A percentile compares a stretch with the other conserved stretches of the same genome.
phyloP scores from a whole-genome alignment of 2,797 vertebrate species.

The Melanotaenia trifasciata region DNA sequence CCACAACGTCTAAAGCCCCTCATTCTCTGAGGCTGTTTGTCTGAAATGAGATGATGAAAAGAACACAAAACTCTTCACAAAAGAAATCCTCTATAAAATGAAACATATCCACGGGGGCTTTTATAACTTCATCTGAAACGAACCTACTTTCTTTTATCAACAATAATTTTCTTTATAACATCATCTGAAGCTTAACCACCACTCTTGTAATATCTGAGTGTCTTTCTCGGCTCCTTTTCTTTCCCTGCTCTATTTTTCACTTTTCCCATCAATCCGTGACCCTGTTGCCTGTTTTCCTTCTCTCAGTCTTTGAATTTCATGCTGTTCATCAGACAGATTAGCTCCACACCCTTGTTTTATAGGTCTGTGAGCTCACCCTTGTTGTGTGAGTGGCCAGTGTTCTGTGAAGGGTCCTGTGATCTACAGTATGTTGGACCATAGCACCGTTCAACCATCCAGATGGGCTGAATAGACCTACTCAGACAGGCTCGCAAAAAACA shows the following conservation, averaged over 20 bases:
- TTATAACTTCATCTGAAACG: constrained; percentile 46
- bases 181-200: constrained; percentile 39
- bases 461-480: constrained; percentile 37
- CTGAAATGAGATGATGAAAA: constrained; percentile 52
- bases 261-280: constrained; percentile 27
- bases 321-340: constrained; percentile 58
- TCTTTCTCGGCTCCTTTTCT: constrained; percentile 26
- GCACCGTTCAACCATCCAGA: constrained; percentile 18
- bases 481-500: constrained; percentile 52
- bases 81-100: constrained; percentile 66
- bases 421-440: constrained; percentile 45
- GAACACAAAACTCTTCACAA: constrained; percentile 55
- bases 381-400: constrained; percentile 54
- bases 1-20: constrained; percentile 46
- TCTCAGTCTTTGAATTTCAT: constrained; percentile 36
- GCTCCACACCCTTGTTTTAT: constrained; percentile 74
- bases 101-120: constrained; percentile 64
- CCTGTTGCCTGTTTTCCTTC: constrained; percentile 30
- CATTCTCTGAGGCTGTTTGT: constrained; percentile 71
- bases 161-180: constrained; percentile 27
- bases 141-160: constrained; percentile 49
- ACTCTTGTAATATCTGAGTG: constrained; percentile 19
- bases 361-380: constrained; percentile 69
- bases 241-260: constrained; percentile 8
- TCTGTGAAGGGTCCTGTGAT: constrained; percentile 58